Evolutionary conservation across 2,797 vertebrate species (phyloP).

Genomic region (Onychomys torridus): DNA sequence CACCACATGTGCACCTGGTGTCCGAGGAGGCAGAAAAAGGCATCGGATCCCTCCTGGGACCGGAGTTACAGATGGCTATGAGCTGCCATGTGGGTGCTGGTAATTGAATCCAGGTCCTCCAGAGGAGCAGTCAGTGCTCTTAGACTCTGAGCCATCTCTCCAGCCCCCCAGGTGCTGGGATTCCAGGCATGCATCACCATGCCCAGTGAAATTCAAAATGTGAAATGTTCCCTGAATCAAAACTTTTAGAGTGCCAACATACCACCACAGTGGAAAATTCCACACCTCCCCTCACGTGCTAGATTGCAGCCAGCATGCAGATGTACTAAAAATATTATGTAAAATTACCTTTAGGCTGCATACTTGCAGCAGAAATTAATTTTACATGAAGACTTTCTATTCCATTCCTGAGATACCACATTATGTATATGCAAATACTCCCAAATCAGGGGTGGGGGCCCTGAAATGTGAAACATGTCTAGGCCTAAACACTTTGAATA

Average conservation of each 20-base stretch:
- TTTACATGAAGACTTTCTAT: not conserved
- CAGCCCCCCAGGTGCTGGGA: not conserved
- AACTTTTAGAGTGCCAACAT: not conserved
- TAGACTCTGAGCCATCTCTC: not conserved
- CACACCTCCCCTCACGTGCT: not conserved
- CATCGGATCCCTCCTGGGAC: not conserved
- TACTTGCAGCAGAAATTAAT: not conserved
- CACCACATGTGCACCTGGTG: not conserved
- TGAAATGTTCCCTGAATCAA: not conserved
- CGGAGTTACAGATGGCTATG: not conserved
- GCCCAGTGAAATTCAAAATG: not conserved
- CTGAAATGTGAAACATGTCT: not conserved
- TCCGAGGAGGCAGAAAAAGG: not conserved
- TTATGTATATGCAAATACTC: not conserved
- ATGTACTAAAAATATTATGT: not conserved
- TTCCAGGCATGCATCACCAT: not conserved
- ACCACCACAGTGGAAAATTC: slow-evolving; percentile 1
- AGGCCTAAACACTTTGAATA: not conserved
- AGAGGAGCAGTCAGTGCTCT: not conserved
- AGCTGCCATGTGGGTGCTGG: not conserved
- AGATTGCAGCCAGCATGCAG: not conserved
- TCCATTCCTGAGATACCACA: not conserved
- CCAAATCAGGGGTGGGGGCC: not conserved
- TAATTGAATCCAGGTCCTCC: not conserved
- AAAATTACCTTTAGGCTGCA: not conserved